Evolutionary conservation across 2,113 vertebrate species (phyloP).

Genomic region (Daphoenositta chrysoptera): DNA sequence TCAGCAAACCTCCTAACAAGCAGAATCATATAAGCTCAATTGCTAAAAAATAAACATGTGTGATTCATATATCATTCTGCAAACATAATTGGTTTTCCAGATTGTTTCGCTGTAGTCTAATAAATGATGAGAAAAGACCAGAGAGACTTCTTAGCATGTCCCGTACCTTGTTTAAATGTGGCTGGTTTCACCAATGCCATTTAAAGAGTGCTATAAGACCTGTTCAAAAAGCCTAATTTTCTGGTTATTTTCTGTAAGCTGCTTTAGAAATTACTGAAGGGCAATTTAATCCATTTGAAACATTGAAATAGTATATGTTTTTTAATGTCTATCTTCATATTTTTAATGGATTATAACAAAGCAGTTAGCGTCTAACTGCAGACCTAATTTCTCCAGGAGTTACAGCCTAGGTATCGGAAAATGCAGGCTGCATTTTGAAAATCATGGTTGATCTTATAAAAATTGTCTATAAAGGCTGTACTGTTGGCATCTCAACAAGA

Average conservation of each 20-base stretch:
- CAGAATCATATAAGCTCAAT: neutral
- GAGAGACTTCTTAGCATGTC: neutral
- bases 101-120: neutral
- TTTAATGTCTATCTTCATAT: neutral
- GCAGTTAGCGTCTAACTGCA: neutral
- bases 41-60: neutral
- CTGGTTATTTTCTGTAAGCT: neutral
- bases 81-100: neutral
- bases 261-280: neutral
- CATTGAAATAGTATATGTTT: neutral
- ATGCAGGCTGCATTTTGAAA: neutral
- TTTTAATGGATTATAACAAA: neutral
- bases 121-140: neutral
- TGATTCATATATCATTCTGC: neutral
- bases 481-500: neutral
- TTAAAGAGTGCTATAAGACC: neutral
- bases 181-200: neutral
- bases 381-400: neutral
- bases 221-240: neutral
- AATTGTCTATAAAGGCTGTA: neutral
- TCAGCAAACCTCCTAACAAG: neutral
- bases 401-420: neutral
- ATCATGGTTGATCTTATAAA: rapidly evolving
- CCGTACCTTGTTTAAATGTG: neutral
- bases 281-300: neutral